Evolutionary conservation across 2,113 vertebrate species (phyloP).

Genomic region (Bufo bufo): DNA sequence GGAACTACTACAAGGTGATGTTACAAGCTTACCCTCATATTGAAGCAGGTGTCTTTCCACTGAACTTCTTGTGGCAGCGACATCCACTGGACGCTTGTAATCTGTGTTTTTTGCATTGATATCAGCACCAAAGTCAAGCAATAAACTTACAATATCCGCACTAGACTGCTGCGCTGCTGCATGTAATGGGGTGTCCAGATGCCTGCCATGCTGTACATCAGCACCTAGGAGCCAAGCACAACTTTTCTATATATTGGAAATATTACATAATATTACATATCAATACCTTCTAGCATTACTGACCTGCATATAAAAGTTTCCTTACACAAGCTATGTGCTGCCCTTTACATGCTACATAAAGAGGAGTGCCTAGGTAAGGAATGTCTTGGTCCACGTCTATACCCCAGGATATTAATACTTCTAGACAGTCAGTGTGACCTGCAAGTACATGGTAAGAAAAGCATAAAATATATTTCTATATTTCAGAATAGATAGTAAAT

Average conservation of each 20-base stretch:
- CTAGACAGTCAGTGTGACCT: slow-evolving; percentile 91
- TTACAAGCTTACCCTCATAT: slow-evolving; percentile 80
- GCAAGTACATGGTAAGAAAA: slow-evolving; percentile 53
- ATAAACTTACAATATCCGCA: slow-evolving; percentile 79
- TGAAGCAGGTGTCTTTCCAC: slow-evolving; percentile 85
- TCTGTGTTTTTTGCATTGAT: slow-evolving; percentile 87
- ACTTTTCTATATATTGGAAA: neutral
- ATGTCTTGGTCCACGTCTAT: slow-evolving; percentile 91
- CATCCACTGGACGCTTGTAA: slow-evolving; percentile 84
- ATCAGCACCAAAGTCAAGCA: slow-evolving; percentile 94
- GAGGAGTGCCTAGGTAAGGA: slow-evolving; percentile 90
- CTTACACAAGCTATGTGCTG: slow-evolving; percentile 86
- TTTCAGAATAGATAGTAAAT: neutral
- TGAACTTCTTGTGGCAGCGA: slow-evolving; percentile 81
- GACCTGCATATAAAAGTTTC: slow-evolving; percentile 91
- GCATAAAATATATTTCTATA: too few relatives aligned
- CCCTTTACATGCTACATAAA: slow-evolving; percentile 87
- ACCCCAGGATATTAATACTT: slow-evolving; percentile 87
- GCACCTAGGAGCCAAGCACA: slow-evolving; percentile 74
- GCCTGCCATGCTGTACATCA: slow-evolving; percentile 88
- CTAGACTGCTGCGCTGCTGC: slow-evolving; percentile 86
- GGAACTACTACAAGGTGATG: neutral
- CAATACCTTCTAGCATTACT: neutral
- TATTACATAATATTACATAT: neutral
- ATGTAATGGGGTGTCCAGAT: slow-evolving; percentile 89